Percentiles rank a stretch among this genome's conserved stretches.
phyloP scores from a whole-genome alignment of 2,113 vertebrate genomes.

The Monarcha castaneiventris region DNA sequence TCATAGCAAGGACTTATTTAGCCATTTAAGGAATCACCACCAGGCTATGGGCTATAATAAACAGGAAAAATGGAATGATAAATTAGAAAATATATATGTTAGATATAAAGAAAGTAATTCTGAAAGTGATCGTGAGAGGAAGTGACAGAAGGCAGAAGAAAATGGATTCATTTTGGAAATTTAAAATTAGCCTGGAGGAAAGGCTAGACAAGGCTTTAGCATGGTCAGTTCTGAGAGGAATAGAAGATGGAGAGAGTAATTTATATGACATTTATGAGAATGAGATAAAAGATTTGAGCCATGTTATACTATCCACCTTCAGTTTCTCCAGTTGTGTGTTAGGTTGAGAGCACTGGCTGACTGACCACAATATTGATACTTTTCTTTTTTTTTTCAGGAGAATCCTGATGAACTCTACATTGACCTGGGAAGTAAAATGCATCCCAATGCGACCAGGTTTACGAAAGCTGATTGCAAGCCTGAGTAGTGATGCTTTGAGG shows the following conservation, averaged over 20 bases:
- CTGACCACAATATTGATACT: neutral
- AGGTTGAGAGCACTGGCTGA: neutral
- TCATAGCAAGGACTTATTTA: neutral
- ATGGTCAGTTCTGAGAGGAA: neutral
- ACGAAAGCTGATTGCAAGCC: slow-evolving; percentile 84
- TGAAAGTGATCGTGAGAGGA: neutral
- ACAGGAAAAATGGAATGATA: neutral
- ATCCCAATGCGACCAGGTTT: slow-evolving; percentile 72
- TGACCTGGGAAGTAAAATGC: slow-evolving; percentile 82
- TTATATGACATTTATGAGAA: neutral
- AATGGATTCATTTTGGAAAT: neutral
- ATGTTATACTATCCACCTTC: neutral
- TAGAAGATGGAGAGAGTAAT: neutral
- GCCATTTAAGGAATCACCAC: neutral
- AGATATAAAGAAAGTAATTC: neutral
- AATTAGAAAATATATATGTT: neutral
- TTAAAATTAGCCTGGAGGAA: slow-evolving; percentile 9
- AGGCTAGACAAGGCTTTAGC: neutral
- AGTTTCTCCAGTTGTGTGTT: neutral
- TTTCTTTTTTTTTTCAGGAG: slow-evolving; percentile 70
- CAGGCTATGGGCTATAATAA: neutral
- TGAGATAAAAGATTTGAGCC: neutral
- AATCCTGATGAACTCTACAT: slow-evolving; percentile 72
- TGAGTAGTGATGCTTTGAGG: slow-evolving; percentile 84
- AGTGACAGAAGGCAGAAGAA: neutral